Evolutionary conservation across 2,888 invertebrate species (phyloP).

Genomic region (Silvanus unidentatus): DNA sequence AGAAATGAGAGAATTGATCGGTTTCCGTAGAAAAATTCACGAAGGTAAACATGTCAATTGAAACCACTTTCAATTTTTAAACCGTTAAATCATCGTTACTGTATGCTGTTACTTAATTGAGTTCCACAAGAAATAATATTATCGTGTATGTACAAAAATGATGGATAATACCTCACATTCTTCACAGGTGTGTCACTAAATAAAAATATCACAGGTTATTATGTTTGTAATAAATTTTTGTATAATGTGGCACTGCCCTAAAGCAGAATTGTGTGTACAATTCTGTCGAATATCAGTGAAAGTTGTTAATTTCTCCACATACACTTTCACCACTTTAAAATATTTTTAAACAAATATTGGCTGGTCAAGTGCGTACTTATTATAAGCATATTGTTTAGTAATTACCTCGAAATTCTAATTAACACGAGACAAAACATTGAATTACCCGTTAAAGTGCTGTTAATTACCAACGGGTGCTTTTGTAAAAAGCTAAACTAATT

Average conservation of each 20-base stretch:
- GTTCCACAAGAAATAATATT: neutral
- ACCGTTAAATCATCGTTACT: slow-evolving; percentile 16
- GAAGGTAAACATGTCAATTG: slow-evolving; percentile 21
- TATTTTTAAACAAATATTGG: slow-evolving; percentile 15
- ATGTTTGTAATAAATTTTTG: slow-evolving; percentile 4
- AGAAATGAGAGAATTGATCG: neutral
- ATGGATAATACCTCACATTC: slow-evolving; percentile 8
- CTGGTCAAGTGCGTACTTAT: neutral
- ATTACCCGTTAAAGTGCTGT: too few species aligned
- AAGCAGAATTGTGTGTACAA: slow-evolving; percentile 5
- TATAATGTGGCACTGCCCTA: slow-evolving; percentile 7
- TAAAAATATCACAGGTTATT: slow-evolving; percentile 9
- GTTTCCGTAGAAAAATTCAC: neutral
- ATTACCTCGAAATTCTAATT: too few species aligned
- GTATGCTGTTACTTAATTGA: slow-evolving; percentile 5
- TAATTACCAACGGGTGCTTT: too few species aligned
- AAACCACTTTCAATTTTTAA: slow-evolving; percentile 25
- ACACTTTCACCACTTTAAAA: slow-evolving; percentile 20
- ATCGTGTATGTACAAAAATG: neutral
- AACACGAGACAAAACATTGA: too few species aligned
- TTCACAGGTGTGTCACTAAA: slow-evolving; percentile 12
- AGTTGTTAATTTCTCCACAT: slow-evolving; percentile 21
- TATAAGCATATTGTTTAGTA: neutral
- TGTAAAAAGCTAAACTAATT: too few species aligned
- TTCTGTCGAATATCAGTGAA: slow-evolving; percentile 17